A percentile compares a stretch with the other conserved stretches of the same genome.
phyloP scores from a whole-genome alignment of 2,113 vertebrate species.

The Eptesicus fuscus region DNA sequence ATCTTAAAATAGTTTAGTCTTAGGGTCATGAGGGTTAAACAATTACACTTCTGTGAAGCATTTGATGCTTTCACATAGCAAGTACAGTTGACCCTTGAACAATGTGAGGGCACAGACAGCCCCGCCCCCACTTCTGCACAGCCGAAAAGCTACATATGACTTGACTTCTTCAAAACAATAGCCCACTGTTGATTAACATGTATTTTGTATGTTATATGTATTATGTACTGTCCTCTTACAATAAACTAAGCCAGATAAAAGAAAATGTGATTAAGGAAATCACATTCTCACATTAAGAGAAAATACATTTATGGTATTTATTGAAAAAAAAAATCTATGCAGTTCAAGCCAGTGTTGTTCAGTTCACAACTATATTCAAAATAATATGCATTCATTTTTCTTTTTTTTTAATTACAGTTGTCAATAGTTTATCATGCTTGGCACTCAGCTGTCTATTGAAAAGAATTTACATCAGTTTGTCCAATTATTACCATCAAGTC shows the following conservation, averaged over 20 bases:
- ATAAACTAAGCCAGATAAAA: background rate
- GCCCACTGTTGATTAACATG: background rate
- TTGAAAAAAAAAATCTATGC: background rate
- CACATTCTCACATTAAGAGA: background rate
- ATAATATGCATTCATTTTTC: background rate
- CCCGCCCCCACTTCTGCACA: background rate
- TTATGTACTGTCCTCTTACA: background rate
- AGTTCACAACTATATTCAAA: background rate
- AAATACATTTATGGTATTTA: background rate
- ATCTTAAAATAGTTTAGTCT: background rate
- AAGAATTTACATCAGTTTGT: background rate
- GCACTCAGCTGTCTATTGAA: background rate
- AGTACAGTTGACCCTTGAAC: background rate
- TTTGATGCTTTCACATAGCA: background rate
- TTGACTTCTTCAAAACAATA: background rate
- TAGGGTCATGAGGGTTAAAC: background rate
- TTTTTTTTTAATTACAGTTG: background rate
- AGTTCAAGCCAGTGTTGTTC: background rate
- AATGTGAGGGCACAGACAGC: background rate
- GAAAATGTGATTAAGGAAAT: background rate
- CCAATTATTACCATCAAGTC: background rate
- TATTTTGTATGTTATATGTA: background rate
- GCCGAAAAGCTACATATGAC: background rate
- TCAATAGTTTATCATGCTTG: background rate
- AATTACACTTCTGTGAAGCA: background rate